Conservation (phyloP, 2,888 invertebrate genomes). For the Lochmaea crataegi region DNA sequence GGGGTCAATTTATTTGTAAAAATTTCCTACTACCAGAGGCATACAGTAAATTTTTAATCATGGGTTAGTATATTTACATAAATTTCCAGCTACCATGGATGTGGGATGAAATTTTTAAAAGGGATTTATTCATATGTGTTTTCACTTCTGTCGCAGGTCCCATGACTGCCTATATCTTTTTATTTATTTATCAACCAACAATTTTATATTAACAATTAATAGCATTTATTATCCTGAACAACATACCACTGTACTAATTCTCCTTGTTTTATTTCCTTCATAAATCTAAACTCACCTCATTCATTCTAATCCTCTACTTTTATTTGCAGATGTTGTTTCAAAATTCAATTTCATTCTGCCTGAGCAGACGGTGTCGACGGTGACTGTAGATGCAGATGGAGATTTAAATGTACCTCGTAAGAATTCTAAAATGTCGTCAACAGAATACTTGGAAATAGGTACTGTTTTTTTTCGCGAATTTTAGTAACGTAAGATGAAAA, state of each 20-base stretch:
- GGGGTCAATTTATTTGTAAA: too few species aligned
- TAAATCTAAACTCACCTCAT: not conserved
- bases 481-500: not conserved
- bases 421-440: conserved; percentile 45
- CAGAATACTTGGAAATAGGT: conserved; percentile 75
- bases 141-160: too few species aligned
- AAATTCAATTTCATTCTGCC: conserved; percentile 76
- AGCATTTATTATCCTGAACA: too few species aligned
- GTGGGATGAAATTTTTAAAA: too few species aligned
- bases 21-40: too few species aligned
- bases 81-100: too few species aligned
- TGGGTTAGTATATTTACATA: too few species aligned
- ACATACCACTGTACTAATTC: not conserved
- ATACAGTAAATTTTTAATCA: too few species aligned
- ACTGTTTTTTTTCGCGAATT: conserved; percentile 48
- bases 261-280: not conserved
- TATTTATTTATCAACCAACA: too few species aligned
- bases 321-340: conserved; percentile 75
- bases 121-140: too few species aligned
- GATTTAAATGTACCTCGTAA: conserved; percentile 73
- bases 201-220: too few species aligned
- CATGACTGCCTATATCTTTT: too few species aligned
- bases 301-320: conserved; percentile 17
- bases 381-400: conserved; percentile 73
- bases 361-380: conserved; percentile 50